These are phyloP conservation scores for Echiichthys vipera DNA, from an alignment of 2,797 vertebrate genomes.

Conservation along the genomic window DNA sequence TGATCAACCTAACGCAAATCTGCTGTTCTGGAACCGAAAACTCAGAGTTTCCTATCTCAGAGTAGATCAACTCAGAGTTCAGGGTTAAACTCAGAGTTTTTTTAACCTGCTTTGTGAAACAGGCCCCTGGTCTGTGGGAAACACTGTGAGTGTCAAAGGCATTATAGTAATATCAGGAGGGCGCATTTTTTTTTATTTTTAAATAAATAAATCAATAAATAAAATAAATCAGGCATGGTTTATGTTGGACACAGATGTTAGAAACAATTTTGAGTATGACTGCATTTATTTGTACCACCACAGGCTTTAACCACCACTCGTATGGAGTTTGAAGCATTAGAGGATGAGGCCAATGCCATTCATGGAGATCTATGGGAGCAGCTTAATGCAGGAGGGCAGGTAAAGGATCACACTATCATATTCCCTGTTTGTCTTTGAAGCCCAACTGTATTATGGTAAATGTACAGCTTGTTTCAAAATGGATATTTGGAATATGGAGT, in stretches of 20 bases:
- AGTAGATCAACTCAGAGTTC: too few species aligned
- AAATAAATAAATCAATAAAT: too few species aligned
- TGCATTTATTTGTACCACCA: background rate
- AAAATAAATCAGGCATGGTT: background rate
- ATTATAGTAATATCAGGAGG: background rate
- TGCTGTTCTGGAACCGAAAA: too few species aligned
- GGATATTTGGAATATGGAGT: background rate
- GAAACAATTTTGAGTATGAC: background rate
- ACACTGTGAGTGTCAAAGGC: background rate
- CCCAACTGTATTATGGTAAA: background rate
- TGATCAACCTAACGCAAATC: too few species aligned
- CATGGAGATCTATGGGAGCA: slow-evolving; percentile 97
- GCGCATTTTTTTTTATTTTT: background rate
- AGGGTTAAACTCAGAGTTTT: too few species aligned
- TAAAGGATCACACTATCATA: slow-evolving; percentile 55
- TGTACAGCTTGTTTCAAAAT: background rate
- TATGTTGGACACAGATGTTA: background rate
- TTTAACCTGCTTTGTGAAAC: too few species aligned
- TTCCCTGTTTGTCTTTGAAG: background rate
- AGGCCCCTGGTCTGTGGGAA: too few species aligned
- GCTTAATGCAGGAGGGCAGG: slow-evolving; percentile 93
- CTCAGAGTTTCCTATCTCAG: too few species aligned
- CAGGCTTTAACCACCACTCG: slow-evolving; percentile 91
- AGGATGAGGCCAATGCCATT: slow-evolving; percentile 92
- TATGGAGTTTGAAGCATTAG: slow-evolving; percentile 91